These are phyloP conservation scores for Drosophila parvula DNA, from an alignment of 1,140 invertebrate species.

Conservation along the genomic window DNA sequence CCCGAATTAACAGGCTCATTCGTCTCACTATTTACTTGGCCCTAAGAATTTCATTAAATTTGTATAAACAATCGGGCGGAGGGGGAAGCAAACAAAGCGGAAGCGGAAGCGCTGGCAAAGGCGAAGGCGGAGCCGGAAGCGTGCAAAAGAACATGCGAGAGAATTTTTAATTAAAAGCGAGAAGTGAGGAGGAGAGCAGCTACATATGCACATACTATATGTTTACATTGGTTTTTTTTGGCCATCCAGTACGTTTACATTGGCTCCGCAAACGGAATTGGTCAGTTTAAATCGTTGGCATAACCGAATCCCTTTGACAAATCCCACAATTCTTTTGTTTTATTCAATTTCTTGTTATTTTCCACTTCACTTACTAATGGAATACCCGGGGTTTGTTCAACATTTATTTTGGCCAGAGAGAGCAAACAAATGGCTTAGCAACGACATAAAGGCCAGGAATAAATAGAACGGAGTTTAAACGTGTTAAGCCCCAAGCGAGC, in stretches of 20 bases:
- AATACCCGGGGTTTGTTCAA: conserved; percentile 1
- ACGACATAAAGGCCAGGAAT: not conserved
- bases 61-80: conserved; percentile 41
- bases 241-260: conserved; percentile 48
- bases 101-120: conserved; percentile 11
- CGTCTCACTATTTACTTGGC: conserved; percentile 49
- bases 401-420: conserved; percentile 14
- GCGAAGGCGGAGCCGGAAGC: conserved; percentile 18
- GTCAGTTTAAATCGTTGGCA: conserved; percentile 49
- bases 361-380: not conserved
- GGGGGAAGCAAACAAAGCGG: conserved; percentile 36
- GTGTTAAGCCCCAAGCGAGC: not conserved
- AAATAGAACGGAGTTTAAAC: not conserved
- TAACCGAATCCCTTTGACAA: conserved; percentile 23
- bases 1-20: conserved; percentile 41
- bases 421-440: conserved; percentile 7
- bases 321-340: conserved; percentile 11
- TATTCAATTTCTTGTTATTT: conserved; percentile 18
- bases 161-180: conserved; percentile 73
- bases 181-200: not conserved
- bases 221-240: conserved; percentile 35
- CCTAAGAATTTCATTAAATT: conserved; percentile 61
- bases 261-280: conserved; percentile 57
- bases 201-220: conserved; percentile 20
- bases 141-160: conserved; percentile 32